Conservation (phyloP, 2,888 invertebrate genomes). For the Chloroclystis v-ata region DNA sequence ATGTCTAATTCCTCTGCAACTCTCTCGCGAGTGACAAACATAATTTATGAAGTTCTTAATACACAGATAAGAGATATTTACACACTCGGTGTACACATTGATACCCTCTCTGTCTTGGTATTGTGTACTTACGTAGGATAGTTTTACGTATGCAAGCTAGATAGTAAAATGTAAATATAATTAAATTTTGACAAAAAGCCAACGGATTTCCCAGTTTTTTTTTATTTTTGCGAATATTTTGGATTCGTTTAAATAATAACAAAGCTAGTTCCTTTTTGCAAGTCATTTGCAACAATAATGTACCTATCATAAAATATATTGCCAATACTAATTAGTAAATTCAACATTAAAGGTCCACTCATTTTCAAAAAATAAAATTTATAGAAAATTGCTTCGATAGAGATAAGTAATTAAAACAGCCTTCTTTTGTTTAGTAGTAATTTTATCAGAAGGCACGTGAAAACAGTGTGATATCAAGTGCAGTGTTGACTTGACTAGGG, state of each 20-base stretch:
- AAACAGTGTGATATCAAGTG: conserved; percentile 12
- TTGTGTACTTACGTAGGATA: conserved; percentile 69
- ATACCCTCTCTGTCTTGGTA: conserved; percentile 69
- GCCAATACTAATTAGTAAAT: too few relatives aligned
- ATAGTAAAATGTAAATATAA: conserved; percentile 65
- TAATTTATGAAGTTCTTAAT: conserved; percentile 78
- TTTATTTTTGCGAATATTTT: not conserved
- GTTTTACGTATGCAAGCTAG: conserved; percentile 67
- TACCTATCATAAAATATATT: too few relatives aligned
- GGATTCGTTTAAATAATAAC: not conserved
- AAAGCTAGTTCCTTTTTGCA: not conserved
- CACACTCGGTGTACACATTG: conserved; percentile 65
- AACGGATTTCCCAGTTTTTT: conserved; percentile 40
- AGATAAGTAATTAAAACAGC: too few relatives aligned
- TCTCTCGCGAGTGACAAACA: conserved; percentile 72
- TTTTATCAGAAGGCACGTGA: not conserved
- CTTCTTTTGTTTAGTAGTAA: not conserved
- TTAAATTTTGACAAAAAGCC: conserved; percentile 43
- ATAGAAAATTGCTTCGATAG: too few relatives aligned
- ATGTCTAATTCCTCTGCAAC: conserved; percentile 51
- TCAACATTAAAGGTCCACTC: too few relatives aligned
- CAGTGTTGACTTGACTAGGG: conserved; percentile 41
- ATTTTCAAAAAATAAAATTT: too few relatives aligned
- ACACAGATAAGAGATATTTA: conserved; percentile 74
- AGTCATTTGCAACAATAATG: too few relatives aligned